phyloP scores from a whole-genome alignment of 2,797 vertebrate genomes.

The Dendrocincla fuliginosa region DNA sequence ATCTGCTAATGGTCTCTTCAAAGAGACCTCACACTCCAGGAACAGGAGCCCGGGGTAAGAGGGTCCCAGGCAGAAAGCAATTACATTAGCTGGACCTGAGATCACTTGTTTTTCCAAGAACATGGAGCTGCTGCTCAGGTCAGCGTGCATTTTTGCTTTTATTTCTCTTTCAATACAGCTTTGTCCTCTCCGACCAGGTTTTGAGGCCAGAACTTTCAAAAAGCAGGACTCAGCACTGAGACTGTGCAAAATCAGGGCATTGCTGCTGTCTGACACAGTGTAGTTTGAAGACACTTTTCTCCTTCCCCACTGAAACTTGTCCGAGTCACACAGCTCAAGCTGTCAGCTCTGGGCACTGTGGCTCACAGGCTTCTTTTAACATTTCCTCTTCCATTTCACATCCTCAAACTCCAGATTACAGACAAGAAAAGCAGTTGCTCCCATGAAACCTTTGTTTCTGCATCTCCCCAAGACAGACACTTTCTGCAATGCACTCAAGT shows the following conservation, averaged over 20 bases:
- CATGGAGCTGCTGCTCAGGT: constrained; percentile 28
- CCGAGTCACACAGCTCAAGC: background rate
- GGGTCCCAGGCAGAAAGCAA: constrained; percentile 52
- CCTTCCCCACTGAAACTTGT: background rate
- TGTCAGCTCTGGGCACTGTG: background rate
- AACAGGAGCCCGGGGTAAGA: background rate
- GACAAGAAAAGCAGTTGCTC: background rate
- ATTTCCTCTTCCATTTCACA: background rate
- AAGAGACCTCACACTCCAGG: constrained; percentile 42
- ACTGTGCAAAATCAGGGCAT: background rate
- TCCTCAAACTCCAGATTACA: background rate
- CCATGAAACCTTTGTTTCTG: background rate
- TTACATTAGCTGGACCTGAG: constrained; percentile 30
- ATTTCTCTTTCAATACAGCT: background rate
- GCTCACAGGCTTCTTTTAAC: background rate
- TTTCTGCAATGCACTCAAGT: background rate
- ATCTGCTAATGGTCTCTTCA: constrained; percentile 66
- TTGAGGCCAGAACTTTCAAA: background rate
- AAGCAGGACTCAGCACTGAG: background rate
- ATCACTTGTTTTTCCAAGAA: constrained; percentile 55
- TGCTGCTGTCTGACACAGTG: background rate
- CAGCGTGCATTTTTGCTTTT: background rate
- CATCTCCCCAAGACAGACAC: background rate
- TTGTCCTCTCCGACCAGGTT: background rate
- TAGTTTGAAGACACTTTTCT: background rate